These are phyloP conservation scores for Psylliodes chrysocephalus DNA, from an alignment of 2,888 invertebrate species.

Conservation along the genomic window DNA sequence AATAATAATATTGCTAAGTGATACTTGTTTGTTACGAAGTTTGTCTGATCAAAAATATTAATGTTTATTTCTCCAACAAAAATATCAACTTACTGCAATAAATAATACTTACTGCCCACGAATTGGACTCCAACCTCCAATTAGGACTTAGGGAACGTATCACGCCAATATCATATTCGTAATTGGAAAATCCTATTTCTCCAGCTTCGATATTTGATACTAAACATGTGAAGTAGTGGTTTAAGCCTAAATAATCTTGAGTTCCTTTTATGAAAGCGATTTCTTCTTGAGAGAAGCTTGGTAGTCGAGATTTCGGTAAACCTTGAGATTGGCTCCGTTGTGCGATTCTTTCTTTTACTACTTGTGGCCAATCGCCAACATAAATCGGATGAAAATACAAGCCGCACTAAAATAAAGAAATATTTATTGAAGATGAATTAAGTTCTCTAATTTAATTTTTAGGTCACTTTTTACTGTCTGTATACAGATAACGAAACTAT, in stretches of 20 bases:
- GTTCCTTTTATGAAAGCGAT: constrained; percentile 67
- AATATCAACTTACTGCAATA: neutral
- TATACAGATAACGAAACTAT: too few relatives aligned
- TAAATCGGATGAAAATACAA: constrained; percentile 69
- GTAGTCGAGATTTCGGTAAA: constrained; percentile 68
- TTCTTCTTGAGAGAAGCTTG: constrained; percentile 71
- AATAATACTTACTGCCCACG: neutral
- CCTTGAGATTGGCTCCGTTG: constrained; percentile 32
- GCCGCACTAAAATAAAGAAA: constrained; percentile 33
- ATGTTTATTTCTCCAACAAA: too few relatives aligned
- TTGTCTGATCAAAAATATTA: too few relatives aligned
- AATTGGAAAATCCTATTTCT: neutral
- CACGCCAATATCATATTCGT: constrained; percentile 14
- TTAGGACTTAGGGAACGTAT: neutral
- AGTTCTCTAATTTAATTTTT: too few relatives aligned
- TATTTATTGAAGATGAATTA: neutral
- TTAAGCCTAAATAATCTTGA: constrained; percentile 78
- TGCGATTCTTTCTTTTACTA: constrained; percentile 71
- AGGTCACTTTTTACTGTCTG: too few relatives aligned
- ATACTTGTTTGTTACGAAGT: too few relatives aligned
- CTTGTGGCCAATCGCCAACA: constrained; percentile 72
- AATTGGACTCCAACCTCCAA: constrained; percentile 10
- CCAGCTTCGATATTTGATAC: constrained; percentile 51
- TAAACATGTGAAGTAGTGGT: constrained; percentile 74
- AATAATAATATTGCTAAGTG: too few relatives aligned